Base-by-base conservation (phyloP, 1,140 invertebrate species). In the Lasaia peninsularis region DNA sequence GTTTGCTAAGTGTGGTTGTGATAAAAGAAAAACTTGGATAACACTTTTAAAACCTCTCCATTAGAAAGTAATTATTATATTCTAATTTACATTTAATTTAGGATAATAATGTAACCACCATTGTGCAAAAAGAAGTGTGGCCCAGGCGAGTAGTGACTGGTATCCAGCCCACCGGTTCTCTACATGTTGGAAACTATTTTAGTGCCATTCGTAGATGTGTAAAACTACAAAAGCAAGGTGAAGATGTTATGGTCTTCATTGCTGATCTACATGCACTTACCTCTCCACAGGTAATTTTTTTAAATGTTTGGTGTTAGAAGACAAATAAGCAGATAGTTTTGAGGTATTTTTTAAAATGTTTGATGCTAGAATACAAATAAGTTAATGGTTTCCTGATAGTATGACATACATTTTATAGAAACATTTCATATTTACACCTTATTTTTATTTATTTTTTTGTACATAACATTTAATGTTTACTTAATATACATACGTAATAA, bases 151-250 rank as follows among this genome's bases (percentile, higher is more conserved):
- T 98, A 71, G 95, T 99, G 71, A 97, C 98, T 8, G 98, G 98
- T 10, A 95, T 99, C 76, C 98, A 99, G 86, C 98, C 98, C 2
- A 99, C 98, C 4, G 98, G 98, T 14, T 89, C 92, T 4, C 89
- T 98, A 40, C 98, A 99, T 89, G 89, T 99, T 49, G 98, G 98
- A 2, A 99, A 99, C 91, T 99, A 99, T 89, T 93, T 99, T 71
- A 98, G 98, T 40, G 98, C 97, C 0, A 93, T 99, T 37, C 91
- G 93, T 56, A 94, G 94, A 77, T 99, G 98, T 95, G 91, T 96
- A 6, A 86, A 94, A 12, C 78, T 98, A 18, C 98, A 99, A 89
- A 90, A 98, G 53, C 37, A 62, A 8, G 89, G 91, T 10, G 90
- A 94, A 57, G 86, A 94, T 72, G 91, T 97, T 0, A 92, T 98